Conservation (phyloP, 1,140 invertebrate species). For the Drosophila lowei region DNA sequence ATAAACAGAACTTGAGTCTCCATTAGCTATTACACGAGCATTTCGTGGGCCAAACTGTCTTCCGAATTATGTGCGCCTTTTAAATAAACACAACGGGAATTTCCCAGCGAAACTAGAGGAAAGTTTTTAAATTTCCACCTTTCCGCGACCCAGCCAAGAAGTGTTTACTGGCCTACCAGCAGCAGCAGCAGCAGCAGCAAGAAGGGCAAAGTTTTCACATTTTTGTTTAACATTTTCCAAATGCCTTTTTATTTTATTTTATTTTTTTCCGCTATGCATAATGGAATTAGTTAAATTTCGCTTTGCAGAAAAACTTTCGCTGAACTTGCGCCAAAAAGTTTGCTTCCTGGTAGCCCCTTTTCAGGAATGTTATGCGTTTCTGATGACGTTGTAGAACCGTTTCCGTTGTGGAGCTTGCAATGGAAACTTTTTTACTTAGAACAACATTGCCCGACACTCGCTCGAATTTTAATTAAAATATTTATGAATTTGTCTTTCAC, state of each 20-base stretch:
- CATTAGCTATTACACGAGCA: slow-evolving; percentile 19
- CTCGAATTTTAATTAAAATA: slow-evolving; percentile 75
- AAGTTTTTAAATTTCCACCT: slow-evolving; percentile 44
- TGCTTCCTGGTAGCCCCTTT: slow-evolving; percentile 48
- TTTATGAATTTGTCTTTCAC: slow-evolving; percentile 68
- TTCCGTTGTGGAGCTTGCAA: slow-evolving; percentile 60
- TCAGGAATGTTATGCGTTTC: slow-evolving; percentile 66
- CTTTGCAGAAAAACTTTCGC: slow-evolving; percentile 68
- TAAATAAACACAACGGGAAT: slow-evolving; percentile 52
- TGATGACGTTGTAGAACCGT: slow-evolving; percentile 65
- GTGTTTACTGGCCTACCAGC: slow-evolving; percentile 16
- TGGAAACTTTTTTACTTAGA: slow-evolving; percentile 64
- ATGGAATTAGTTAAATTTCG: slow-evolving; percentile 76
- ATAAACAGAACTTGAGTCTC: background rate
- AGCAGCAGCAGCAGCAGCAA: slow-evolving; percentile 14
- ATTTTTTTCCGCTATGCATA: slow-evolving; percentile 56
- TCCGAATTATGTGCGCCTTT: slow-evolving; percentile 43
- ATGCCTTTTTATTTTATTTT: slow-evolving; percentile 32
- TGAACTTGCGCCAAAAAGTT: slow-evolving; percentile 73
- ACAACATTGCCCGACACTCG: slow-evolving; percentile 61
- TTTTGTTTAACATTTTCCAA: slow-evolving; percentile 72
- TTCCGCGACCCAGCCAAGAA: slow-evolving; percentile 21
- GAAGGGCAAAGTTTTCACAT: slow-evolving; percentile 73
- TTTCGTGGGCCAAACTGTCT: slow-evolving; percentile 12
- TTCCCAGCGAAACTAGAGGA: slow-evolving; percentile 53